A percentile compares a stretch with the other conserved stretches of the same genome.
phyloP scores from a whole-genome alignment of 30 jellyfish, hydroid and myxozoan genomes.

The Hydra vulgaris region DNA sequence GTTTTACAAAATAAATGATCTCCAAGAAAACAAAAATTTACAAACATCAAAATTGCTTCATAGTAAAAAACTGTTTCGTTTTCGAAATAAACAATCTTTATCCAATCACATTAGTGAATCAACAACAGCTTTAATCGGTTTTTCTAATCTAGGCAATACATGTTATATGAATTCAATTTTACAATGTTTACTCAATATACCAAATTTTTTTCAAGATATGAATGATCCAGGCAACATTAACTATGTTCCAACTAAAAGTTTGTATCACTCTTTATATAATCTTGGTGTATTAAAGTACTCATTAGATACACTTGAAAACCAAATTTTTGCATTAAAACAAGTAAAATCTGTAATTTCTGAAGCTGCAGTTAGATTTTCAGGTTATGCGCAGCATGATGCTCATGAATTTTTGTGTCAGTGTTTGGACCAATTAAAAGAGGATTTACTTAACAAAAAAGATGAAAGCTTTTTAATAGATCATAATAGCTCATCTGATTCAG shows the following conservation, averaged over 20 bases:
- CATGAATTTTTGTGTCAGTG: constrained; percentile 94
- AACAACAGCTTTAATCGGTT: constrained; percentile 46
- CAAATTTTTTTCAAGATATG: constrained; percentile 60
- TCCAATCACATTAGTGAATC: no score
- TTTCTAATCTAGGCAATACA: constrained; percentile 78
- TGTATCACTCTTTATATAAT: constrained; percentile 14
- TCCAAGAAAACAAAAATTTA: no score
- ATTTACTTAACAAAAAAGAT: constrained; percentile 16
- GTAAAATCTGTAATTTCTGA: constrained; percentile 55
- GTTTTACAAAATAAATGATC: no score
- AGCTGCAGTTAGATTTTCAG: constrained; percentile 66
- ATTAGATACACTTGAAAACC: constrained; percentile 35
- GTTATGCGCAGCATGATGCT: constrained; percentile 83
- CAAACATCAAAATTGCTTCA: no score
- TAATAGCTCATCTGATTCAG: background rate
- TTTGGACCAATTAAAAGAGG: constrained; percentile 72
- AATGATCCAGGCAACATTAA: constrained; percentile 16
- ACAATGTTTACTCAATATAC: constrained; percentile 69
- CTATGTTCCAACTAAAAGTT: background rate
- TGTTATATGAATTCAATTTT: constrained; percentile 83
- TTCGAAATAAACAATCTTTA: no score
- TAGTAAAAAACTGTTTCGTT: no score
- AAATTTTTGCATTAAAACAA: constrained; percentile 21
- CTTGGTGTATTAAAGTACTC: constrained; percentile 27
- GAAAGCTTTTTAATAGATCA: no score